These are phyloP conservation scores for Nowickia ferox DNA, from an alignment of 2,888 invertebrate species.

Conservation along the genomic window DNA sequence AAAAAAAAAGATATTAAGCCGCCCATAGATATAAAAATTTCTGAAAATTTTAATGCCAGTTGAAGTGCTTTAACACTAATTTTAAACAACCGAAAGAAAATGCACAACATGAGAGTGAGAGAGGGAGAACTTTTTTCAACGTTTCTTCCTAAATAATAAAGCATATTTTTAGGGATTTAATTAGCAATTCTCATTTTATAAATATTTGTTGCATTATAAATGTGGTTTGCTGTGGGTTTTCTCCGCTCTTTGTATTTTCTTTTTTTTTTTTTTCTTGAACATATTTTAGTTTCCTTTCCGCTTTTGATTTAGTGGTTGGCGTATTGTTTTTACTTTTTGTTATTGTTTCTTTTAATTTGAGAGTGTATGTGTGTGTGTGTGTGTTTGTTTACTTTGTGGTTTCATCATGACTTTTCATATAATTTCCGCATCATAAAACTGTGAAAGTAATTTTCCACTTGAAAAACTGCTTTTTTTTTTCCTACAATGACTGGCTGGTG, in stretches of 20 bases:
- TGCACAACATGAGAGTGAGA: not conserved
- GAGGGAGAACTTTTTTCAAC: not conserved
- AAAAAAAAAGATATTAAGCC: not conserved
- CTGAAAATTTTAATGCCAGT: not conserved
- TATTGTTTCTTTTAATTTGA: not conserved
- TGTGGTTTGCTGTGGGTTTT: conserved; percentile 42
- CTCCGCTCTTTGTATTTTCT: conserved; percentile 1
- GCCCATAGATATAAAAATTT: not conserved
- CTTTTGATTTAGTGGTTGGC: conserved; percentile 45
- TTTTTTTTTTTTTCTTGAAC: conserved; percentile 2
- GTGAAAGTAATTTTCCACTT: conserved; percentile 83
- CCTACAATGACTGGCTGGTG: conserved; percentile 28
- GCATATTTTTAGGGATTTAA: conserved; percentile 40
- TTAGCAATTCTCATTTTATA: conserved; percentile 2
- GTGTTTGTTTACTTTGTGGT: conserved; percentile 51
- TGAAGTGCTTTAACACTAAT: no score
- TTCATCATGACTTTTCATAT: conserved; percentile 81
- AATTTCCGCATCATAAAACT: conserved; percentile 83
- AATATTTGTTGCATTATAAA: conserved; percentile 14
- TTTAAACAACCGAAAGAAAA: not conserved
- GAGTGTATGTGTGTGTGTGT: not conserved
- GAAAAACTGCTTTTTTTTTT: conserved; percentile 74
- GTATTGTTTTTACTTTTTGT: conserved; percentile 6
- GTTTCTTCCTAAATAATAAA: not conserved
- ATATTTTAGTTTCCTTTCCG: not conserved